phyloP scores from a whole-genome alignment of 1,140 invertebrate species.

The Drosophila melanogaster region Release_6_plus_ISO1_MT NT_037436.4:21824501-21825000 shows the following conservation, averaged over 20 bases:
- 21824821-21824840: slow-evolving; percentile 48
- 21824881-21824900: slow-evolving; percentile 57
- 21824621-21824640: no score
- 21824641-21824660: no score
- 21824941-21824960: slow-evolving; percentile 47
- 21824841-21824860: slow-evolving; percentile 68
- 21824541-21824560: slow-evolving; percentile 14
- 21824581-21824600: no score
- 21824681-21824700: slow-evolving; percentile 9
- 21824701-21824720: slow-evolving; percentile 6
- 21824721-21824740: slow-evolving; percentile 22
- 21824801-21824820: slow-evolving; percentile 74
- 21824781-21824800: slow-evolving; percentile 78
- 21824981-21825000: slow-evolving; percentile 36
- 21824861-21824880: slow-evolving; percentile 61
- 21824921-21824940: slow-evolving; percentile 68
- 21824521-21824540: slow-evolving; percentile 3
- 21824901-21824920: slow-evolving; percentile 42
- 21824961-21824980: slow-evolving; percentile 30
- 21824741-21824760: slow-evolving; percentile 74
- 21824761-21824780: slow-evolving; percentile 78
- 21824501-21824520: slow-evolving; percentile 20
- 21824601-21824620: no score
- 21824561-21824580: background rate
- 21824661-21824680: no score